phyloP scores from a whole-genome alignment of 2,888 invertebrate genomes.

The Drosophila aldrichi region DNA sequence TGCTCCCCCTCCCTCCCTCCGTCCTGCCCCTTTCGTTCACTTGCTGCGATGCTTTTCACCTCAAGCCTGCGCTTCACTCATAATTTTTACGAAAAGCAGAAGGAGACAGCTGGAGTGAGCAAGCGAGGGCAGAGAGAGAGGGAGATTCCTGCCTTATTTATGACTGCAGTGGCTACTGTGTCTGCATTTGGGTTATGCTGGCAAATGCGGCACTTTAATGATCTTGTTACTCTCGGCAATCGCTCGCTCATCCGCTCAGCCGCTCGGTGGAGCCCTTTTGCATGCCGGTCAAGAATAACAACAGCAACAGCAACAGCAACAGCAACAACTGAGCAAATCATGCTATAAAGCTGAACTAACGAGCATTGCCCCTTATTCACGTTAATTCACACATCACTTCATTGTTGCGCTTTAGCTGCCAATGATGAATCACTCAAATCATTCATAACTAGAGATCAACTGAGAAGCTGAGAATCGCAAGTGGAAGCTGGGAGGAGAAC shows the following conservation, averaged over 20 bases:
- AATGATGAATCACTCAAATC: constrained; percentile 59
- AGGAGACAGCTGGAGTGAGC: too few relatives aligned
- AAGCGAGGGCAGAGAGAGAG: neutral
- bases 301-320: constrained; percentile 1
- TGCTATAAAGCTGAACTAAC: constrained; percentile 64
- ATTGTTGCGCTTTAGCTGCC: constrained; percentile 26
- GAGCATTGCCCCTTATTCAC: constrained; percentile 58
- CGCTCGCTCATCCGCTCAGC: neutral
- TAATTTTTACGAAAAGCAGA: constrained; percentile 67
- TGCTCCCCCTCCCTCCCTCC: neutral
- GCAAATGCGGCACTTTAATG: constrained; percentile 71
- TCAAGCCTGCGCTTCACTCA: constrained; percentile 71
- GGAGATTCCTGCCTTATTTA: constrained; percentile 66
- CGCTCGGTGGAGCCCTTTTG: constrained; percentile 61
- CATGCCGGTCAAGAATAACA: constrained; percentile 35
- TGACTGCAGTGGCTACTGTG: constrained; percentile 52
- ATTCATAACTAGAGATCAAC: constrained; percentile 36
- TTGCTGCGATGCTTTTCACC: constrained; percentile 73
- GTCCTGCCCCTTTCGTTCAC: constrained; percentile 37
- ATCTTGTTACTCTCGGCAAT: constrained; percentile 75
- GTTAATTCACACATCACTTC: constrained; percentile 66
- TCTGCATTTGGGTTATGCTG: constrained; percentile 60
- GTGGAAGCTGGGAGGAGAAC: too few relatives aligned
- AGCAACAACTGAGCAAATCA: constrained; percentile 10
- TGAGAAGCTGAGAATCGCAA: neutral